Conservation (phyloP, 2,797 vertebrate species). For the Hybognathus amarus region DNA sequence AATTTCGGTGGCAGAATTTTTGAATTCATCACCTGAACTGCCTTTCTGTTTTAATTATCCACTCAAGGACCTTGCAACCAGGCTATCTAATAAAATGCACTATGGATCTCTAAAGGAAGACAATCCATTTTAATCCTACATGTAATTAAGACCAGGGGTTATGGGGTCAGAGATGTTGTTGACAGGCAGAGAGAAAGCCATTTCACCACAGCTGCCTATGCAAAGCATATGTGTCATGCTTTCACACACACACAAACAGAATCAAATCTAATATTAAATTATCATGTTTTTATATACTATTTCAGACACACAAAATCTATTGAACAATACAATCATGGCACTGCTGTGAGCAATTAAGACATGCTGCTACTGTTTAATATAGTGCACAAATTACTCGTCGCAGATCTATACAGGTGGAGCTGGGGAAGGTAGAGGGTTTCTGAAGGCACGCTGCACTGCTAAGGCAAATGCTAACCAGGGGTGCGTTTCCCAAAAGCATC, state of each 20-base stretch:
- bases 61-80: constrained; percentile 65
- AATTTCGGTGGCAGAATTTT: constrained; percentile 33
- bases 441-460: too few relatives aligned
- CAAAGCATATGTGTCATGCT: constrained; percentile 16
- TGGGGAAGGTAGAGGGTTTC: too few relatives aligned
- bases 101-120: constrained; percentile 70
- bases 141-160: constrained; percentile 80
- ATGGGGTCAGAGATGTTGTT: constrained; percentile 78
- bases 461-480: too few relatives aligned
- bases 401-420: too few relatives aligned
- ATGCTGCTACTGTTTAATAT: too few relatives aligned
- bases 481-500: too few relatives aligned
- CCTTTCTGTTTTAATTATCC: constrained; percentile 53
- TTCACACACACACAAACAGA: background rate
- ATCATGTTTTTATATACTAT: background rate
- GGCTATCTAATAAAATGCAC: constrained; percentile 77
- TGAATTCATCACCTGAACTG: constrained; percentile 37
- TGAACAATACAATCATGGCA: background rate
- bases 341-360: too few relatives aligned
- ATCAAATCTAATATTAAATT: background rate
- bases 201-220: constrained; percentile 71
- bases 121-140: constrained; percentile 82
- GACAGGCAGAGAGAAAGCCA: constrained; percentile 79
- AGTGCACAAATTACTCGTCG: too few relatives aligned
- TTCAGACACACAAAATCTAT: background rate